phyloP scores from a whole-genome alignment of 1,140 invertebrate genomes.

The Diorhabda sublineata region DNA sequence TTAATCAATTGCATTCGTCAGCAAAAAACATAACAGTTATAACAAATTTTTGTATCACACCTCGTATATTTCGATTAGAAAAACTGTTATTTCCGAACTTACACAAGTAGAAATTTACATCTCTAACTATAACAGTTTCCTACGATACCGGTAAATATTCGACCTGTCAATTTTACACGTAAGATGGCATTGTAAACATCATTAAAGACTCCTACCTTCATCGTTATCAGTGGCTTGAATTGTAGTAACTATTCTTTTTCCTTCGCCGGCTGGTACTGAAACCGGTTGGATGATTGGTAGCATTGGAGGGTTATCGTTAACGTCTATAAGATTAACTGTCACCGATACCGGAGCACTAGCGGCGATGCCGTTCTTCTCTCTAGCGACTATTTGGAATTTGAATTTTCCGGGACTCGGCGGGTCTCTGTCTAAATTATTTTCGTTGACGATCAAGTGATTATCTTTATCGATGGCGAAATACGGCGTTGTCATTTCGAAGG shows the following conservation, averaged over 20 bases:
- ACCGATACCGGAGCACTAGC: constrained; percentile 77
- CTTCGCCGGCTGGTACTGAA: constrained; percentile 75
- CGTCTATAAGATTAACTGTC: constrained; percentile 71
- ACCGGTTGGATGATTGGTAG: constrained; percentile 72
- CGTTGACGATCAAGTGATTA: constrained; percentile 71
- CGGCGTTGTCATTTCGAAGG: constrained; percentile 78
- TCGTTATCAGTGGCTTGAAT: constrained; percentile 81
- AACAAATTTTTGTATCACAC: too few relatives aligned
- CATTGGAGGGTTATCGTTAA: constrained; percentile 80
- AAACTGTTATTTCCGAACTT: too few relatives aligned
- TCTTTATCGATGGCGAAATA: constrained; percentile 76
- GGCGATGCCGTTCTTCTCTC: constrained; percentile 71
- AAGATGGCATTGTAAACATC: neutral
- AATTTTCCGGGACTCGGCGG: constrained; percentile 79
- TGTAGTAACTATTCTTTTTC: constrained; percentile 68
- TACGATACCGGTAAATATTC: too few relatives aligned
- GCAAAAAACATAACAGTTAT: too few relatives aligned
- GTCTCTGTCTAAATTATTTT: constrained; percentile 81
- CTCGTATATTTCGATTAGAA: too few relatives aligned
- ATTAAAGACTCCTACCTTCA: constrained; percentile 51
- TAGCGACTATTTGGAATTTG: constrained; percentile 75
- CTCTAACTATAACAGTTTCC: too few relatives aligned
- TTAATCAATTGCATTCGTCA: too few relatives aligned
- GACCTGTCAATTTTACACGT: too few relatives aligned
- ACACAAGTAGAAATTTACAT: too few relatives aligned